These are phyloP conservation scores for Thysanoteuthis rhombus DNA, from an alignment of 2,888 invertebrate species.

Conservation along the genomic window DNA sequence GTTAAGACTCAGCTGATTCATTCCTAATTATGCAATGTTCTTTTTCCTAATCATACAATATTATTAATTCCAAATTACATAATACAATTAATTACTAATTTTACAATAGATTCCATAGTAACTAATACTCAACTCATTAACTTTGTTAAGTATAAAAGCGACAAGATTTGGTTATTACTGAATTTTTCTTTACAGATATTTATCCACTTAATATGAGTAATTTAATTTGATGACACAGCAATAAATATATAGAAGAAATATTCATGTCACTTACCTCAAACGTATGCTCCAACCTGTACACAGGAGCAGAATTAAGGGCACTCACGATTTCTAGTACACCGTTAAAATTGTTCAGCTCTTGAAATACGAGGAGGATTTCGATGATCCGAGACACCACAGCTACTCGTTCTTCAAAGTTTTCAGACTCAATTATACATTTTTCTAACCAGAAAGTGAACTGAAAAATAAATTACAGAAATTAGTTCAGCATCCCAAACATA, in stretches of 20 bases:
- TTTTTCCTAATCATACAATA: no score
- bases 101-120: no score
- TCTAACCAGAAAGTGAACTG: slow-evolving; percentile 96
- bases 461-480: slow-evolving; percentile 42
- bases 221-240: not conserved
- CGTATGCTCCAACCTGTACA: slow-evolving; percentile 86
- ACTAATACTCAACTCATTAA: no score
- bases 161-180: no score
- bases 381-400: slow-evolving; percentile 89
- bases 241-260: not conserved
- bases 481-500: not conserved
- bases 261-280: slow-evolving; percentile 59
- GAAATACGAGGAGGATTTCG: slow-evolving; percentile 93
- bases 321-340: slow-evolving; percentile 93
- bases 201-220: no score
- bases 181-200: no score
- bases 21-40: no score
- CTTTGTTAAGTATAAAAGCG: no score
- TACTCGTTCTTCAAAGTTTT: slow-evolving; percentile 93
- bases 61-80: no score
- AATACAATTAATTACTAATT: no score
- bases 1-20: no score
- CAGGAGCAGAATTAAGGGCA: slow-evolving; percentile 90
- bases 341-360: slow-evolving; percentile 98
- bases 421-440: slow-evolving; percentile 92